phyloP scores from a whole-genome alignment of 2,113 vertebrate species.

The Centropus bengalensis region DNA sequence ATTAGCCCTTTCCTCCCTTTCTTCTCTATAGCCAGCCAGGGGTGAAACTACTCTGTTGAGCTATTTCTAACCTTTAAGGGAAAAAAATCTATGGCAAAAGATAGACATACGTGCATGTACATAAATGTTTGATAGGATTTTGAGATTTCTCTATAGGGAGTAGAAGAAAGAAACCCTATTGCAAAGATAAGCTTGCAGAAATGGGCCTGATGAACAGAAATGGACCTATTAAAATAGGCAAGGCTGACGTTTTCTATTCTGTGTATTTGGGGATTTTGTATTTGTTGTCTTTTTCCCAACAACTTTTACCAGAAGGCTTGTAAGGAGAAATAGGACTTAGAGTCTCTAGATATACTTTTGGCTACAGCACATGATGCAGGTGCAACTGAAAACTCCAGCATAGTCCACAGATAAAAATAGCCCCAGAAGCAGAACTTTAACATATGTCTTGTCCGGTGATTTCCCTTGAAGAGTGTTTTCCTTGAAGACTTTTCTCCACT shows the following conservation, averaged over 20 bases:
- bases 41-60: neutral
- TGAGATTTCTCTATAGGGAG: neutral
- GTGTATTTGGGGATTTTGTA: fast-evolving
- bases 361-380: neutral
- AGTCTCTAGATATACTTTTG: neutral
- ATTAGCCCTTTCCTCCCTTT: neutral
- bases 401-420: neutral
- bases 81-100: neutral
- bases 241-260: fast-evolving
- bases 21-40: fast-evolving
- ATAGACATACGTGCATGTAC: fast-evolving
- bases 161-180: neutral
- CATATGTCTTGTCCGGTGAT: neutral
- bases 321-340: neutral
- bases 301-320: neutral
- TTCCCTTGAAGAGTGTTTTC: neutral
- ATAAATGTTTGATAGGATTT: neutral
- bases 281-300: neutral
- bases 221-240: neutral
- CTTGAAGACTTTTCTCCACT: neutral
- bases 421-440: neutral
- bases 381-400: neutral
- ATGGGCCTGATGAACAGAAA: neutral
- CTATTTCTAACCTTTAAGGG: neutral
- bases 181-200: neutral